Percentiles rank a stretch among this genome's conserved stretches.
Conservation (phyloP, 2,113 vertebrate genomes). For the Microcebus jonahi region DNA sequence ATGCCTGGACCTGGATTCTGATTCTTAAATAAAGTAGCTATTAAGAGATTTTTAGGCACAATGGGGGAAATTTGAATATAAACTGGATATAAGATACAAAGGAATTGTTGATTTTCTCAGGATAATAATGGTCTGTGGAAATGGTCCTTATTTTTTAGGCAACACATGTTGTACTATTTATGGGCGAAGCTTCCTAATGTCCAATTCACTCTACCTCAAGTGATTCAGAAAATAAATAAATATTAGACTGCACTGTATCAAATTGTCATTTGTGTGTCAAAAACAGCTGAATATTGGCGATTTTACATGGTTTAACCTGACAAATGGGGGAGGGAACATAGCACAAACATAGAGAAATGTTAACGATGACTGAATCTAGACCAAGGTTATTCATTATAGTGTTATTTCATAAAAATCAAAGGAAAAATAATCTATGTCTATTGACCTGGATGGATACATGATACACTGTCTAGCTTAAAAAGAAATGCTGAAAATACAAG, state of each 20-base stretch:
- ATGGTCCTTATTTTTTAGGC: not conserved
- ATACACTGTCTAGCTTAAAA: not conserved
- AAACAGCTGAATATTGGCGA: not conserved
- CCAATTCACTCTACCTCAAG: conserved; percentile 6
- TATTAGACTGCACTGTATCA: not conserved
- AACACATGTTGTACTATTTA: not conserved
- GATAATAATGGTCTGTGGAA: not conserved
- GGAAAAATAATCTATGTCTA: not conserved
- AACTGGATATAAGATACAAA: not conserved
- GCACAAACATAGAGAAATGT: not conserved
- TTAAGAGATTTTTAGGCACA: conserved; percentile 29
- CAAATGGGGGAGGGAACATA: not conserved
- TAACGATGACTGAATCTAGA: not conserved
- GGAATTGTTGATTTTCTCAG: conserved; percentile 34
- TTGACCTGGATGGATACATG: not conserved
- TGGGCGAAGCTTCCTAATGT: not conserved
- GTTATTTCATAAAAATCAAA: conserved; percentile 47
- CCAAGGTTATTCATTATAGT: not conserved
- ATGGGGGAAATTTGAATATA: conserved; percentile 23
- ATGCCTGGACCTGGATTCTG: not conserved
- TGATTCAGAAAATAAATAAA: not conserved
- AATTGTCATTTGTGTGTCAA: not conserved
- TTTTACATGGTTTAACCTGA: not conserved
- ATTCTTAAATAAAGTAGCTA: not conserved
- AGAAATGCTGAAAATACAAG: not conserved